Evolutionary conservation across 2,113 vertebrate genomes (phyloP).

Genomic region (Sinosuthora webbiana): DNA sequence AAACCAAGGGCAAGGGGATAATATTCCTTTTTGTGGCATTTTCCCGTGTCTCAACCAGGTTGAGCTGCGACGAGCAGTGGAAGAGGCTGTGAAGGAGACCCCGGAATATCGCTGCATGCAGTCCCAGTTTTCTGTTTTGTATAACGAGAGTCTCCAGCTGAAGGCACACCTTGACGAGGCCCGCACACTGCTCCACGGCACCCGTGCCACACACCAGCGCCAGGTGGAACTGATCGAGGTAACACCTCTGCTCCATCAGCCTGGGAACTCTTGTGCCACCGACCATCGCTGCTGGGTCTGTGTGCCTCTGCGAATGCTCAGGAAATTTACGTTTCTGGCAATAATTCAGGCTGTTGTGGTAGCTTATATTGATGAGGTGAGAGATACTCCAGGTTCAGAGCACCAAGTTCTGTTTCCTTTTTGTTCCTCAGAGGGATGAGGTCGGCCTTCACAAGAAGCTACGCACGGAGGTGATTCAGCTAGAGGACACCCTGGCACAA

Average conservation of each 20-base stretch:
- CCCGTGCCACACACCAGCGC: slow-evolving; percentile 87
- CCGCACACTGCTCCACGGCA: slow-evolving; percentile 88
- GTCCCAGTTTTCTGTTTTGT: slow-evolving; percentile 96
- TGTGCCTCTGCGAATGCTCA: neutral
- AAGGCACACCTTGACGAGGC: slow-evolving; percentile 94
- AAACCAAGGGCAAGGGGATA: neutral
- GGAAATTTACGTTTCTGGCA: neutral
- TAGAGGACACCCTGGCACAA: slow-evolving; percentile 96
- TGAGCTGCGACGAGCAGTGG: slow-evolving; percentile 86
- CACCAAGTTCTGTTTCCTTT: neutral
- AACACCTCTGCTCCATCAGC: neutral
- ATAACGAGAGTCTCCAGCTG: slow-evolving; percentile 93
- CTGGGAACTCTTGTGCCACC: neutral
- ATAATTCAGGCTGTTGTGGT: neutral
- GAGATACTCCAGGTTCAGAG: neutral
- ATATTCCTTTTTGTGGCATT: neutral
- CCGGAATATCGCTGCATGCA: slow-evolving; percentile 95
- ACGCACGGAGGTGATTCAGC: slow-evolving; percentile 94
- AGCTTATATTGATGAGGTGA: neutral
- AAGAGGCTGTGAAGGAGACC: slow-evolving; percentile 89
- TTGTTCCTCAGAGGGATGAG: slow-evolving; percentile 86
- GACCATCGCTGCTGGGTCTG: neutral
- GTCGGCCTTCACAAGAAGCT: slow-evolving; percentile 94
- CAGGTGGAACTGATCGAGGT: slow-evolving; percentile 97
- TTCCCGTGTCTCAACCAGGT: slow-evolving; percentile 67